phyloP scores from a whole-genome alignment of 2,888 invertebrate genomes.

The Oligia strigilis region DNA sequence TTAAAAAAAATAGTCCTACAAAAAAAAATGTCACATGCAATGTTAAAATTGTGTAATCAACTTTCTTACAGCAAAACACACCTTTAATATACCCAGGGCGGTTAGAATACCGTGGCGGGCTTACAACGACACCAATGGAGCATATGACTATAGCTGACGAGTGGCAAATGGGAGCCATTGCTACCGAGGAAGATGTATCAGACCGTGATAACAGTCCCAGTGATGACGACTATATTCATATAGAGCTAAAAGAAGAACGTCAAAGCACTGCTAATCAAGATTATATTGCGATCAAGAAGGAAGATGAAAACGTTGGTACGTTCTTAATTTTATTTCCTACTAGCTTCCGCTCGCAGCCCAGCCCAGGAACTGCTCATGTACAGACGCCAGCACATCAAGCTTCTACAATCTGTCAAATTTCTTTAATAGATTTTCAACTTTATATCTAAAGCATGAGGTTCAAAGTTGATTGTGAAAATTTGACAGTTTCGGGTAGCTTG shows the following conservation, averaged over 20 bases:
- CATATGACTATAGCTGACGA: slow-evolving; percentile 17
- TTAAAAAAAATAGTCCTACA: too few relatives aligned
- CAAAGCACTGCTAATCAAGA: neutral
- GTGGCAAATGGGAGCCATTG: neutral
- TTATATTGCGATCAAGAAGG: neutral
- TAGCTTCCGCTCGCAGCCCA: too few relatives aligned
- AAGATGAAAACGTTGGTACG: neutral
- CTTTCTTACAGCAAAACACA: slow-evolving; percentile 17
- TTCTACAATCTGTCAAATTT: too few relatives aligned
- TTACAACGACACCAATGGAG: slow-evolving; percentile 15
- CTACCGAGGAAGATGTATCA: neutral
- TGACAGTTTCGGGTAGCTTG: too few relatives aligned
- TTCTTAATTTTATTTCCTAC: slow-evolving; percentile 4
- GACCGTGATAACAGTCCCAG: neutral
- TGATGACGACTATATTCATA: too few relatives aligned
- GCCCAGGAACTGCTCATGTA: too few relatives aligned
- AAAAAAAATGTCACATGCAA: too few relatives aligned
- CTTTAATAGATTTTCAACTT: too few relatives aligned
- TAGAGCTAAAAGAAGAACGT: slow-evolving; percentile 2
- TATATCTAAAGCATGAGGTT: too few relatives aligned
- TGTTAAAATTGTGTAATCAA: neutral
- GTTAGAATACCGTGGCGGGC: slow-evolving; percentile 4
- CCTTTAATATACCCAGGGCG: slow-evolving; percentile 13
- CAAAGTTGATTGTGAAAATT: too few relatives aligned
- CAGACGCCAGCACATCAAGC: too few relatives aligned